phyloP scores from a whole-genome alignment of 2,797 vertebrate genomes.

The Urosaurus nigricauda region DNA sequence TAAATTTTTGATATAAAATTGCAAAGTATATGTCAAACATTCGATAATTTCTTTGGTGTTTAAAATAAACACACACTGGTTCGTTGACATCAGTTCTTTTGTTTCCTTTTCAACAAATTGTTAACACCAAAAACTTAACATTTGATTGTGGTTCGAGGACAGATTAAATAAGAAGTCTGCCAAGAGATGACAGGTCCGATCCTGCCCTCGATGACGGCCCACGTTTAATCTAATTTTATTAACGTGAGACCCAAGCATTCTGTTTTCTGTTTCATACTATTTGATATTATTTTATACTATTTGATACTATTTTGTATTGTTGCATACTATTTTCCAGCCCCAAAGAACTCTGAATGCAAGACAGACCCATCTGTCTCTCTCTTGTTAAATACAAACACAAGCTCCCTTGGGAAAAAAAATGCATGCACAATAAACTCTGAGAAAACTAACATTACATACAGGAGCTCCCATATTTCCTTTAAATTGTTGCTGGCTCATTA shows the following conservation, averaged over 20 bases:
- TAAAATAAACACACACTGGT: not conserved
- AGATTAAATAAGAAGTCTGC: not conserved
- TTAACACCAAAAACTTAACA: not conserved
- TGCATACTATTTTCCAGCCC: not conserved
- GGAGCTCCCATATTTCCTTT: conserved; percentile 69
- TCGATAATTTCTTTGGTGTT: conserved; percentile 7
- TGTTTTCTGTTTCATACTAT: not conserved
- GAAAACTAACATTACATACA: conserved; percentile 51
- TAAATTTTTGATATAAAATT: conserved; percentile 55
- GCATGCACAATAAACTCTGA: conserved; percentile 65
- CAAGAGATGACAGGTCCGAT: not conserved
- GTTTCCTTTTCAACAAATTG: not conserved
- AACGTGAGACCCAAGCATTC: not conserved
- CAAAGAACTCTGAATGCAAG: not conserved
- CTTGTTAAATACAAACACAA: not conserved
- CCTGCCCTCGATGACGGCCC: conserved; percentile 4
- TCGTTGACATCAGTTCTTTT: not conserved
- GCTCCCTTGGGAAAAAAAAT: not conserved
- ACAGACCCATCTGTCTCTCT: not conserved
- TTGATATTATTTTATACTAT: no score
- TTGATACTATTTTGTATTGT: not conserved
- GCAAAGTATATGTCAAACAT: not conserved
- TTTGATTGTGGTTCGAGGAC: not conserved
- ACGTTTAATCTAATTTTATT: not conserved
- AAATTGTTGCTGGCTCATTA: conserved; percentile 58